These are phyloP conservation scores for Takifugu rubripes DNA, from an alignment of 2,797 vertebrate species.

Conservation along the genomic window DNA sequence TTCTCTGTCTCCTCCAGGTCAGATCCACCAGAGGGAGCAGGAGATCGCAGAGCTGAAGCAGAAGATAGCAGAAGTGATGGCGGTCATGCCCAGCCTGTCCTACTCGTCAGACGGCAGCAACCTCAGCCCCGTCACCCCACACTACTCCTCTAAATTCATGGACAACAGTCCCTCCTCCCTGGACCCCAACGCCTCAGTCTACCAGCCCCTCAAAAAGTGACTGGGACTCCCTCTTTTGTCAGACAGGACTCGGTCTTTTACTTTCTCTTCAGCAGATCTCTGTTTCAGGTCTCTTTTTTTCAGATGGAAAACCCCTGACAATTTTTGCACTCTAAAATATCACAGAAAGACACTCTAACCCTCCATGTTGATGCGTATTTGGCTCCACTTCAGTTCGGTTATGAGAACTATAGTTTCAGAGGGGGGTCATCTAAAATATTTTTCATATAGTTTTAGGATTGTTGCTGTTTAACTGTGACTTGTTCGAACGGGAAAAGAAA, in stretches of 20 bases:
- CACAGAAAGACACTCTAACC: constrained; percentile 17
- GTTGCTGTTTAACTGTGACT: constrained; percentile 39
- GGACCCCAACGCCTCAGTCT: constrained; percentile 97
- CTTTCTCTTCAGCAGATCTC: constrained; percentile 30
- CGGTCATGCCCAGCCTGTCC: constrained; percentile 96
- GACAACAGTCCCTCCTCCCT: constrained; percentile 96
- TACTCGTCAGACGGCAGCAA: constrained; percentile 90
- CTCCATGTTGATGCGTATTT: constrained; percentile 33
- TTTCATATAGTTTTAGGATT: constrained; percentile 38
- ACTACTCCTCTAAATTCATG: constrained; percentile 99
- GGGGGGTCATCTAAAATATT: constrained; percentile 19
- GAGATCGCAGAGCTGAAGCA: constrained; percentile 98
- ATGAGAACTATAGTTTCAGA: constrained; percentile 43
- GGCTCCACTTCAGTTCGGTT: constrained; percentile 31
- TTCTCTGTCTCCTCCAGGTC: constrained; percentile 74
- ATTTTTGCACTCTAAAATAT: constrained; percentile 45
- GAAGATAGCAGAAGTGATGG: constrained; percentile 99
- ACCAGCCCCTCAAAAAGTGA: constrained; percentile 96
- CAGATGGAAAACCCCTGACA: constrained; percentile 40
- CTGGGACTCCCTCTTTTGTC: constrained; percentile 42
- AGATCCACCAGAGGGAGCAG: constrained; percentile 97
- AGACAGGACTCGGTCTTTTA: constrained; percentile 40
- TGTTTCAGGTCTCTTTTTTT: constrained; percentile 14
- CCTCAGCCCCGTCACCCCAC: constrained; percentile 88
- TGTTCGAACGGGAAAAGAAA: constrained; percentile 24